A percentile compares a stretch with the other conserved stretches of the same genome.
Evolutionary conservation across 1,140 invertebrate species (phyloP).

Genomic region (Panulirus ornatus): DNA sequence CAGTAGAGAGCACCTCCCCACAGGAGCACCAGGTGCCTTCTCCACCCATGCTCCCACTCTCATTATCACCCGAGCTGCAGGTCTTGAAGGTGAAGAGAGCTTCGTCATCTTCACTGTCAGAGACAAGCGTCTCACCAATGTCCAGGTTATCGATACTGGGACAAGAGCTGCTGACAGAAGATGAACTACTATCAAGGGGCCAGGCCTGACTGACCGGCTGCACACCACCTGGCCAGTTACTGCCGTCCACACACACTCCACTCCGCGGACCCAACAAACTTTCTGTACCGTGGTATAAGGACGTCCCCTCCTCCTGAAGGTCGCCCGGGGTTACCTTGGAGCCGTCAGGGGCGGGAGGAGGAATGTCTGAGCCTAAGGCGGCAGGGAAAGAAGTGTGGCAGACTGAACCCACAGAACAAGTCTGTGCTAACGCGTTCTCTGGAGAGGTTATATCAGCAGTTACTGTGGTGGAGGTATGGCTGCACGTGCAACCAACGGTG

Average conservation of each 20-base stretch:
- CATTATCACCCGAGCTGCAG: constrained; percentile 27
- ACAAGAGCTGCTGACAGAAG: not conserved
- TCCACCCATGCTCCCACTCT: not conserved
- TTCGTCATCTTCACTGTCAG: constrained; percentile 11
- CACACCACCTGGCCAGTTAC: not conserved
- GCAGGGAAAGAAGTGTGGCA: too few relatives aligned
- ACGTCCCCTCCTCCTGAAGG: not conserved
- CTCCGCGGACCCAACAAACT: not conserved
- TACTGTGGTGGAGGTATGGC: not conserved
- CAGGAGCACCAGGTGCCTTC: constrained; percentile 12
- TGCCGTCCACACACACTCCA: not conserved
- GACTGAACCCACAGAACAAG: too few relatives aligned
- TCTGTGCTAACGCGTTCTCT: too few relatives aligned
- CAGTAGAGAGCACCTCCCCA: not conserved
- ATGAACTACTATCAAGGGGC: not conserved
- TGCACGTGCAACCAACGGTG: too few relatives aligned
- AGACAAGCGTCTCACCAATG: not conserved
- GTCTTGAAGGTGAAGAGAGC: constrained; percentile 28
- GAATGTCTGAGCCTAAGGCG: too few relatives aligned
- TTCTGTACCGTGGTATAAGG: not conserved
- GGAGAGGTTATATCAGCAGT: not conserved
- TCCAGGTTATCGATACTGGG: not conserved
- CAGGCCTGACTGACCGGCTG: not conserved
- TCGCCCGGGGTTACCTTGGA: too few relatives aligned
- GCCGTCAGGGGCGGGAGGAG: too few relatives aligned